Evolutionary conservation across 1,140 invertebrate genomes (phyloP).

Genomic region (Tetragnatha versicolor): DNA sequence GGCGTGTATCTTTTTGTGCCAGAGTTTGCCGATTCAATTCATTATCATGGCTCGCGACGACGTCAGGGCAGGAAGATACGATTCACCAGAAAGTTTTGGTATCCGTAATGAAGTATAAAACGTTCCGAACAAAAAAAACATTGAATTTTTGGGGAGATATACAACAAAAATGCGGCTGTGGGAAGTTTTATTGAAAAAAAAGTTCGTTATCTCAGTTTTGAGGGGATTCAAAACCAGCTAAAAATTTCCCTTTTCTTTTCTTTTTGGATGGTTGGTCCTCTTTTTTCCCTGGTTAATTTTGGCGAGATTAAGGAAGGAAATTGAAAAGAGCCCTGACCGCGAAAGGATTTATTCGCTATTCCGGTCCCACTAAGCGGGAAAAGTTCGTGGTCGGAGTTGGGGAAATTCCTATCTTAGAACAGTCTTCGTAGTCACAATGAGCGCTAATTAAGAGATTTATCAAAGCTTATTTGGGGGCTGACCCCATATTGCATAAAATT

Average conservation of each 20-base stretch:
- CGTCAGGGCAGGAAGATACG: slow-evolving; percentile 1
- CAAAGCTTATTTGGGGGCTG: slow-evolving; percentile 3
- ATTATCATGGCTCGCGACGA: slow-evolving; percentile 22
- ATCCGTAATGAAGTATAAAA: slow-evolving; percentile 32
- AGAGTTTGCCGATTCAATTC: slow-evolving; percentile 34
- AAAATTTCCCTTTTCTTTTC: not conserved
- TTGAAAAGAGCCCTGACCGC: slow-evolving; percentile 50
- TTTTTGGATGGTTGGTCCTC: too few species aligned
- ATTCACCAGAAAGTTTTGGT: not conserved
- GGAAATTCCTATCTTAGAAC: slow-evolving; percentile 44
- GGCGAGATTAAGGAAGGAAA: slow-evolving; percentile 40
- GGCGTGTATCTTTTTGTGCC: slow-evolving; percentile 10
- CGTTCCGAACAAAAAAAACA: not conserved
- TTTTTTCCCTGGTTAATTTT: too few species aligned
- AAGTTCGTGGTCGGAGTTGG: slow-evolving; percentile 46
- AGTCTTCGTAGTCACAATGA: slow-evolving; percentile 38
- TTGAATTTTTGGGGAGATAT: slow-evolving; percentile 11
- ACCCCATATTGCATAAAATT: too few species aligned
- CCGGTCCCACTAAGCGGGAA: slow-evolving; percentile 19
- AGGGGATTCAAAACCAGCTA: slow-evolving; percentile 16
- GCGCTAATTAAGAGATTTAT: slow-evolving; percentile 52
- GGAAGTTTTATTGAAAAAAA: slow-evolving; percentile 25
- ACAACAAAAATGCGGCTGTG: not conserved
- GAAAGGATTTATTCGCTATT: slow-evolving; percentile 51
- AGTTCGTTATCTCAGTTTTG: slow-evolving; percentile 17